Evolutionary conservation across 2,113 vertebrate species (phyloP), one percentile per base, ranked within the genome.

Genomic region (Procavia capensis): DNA sequence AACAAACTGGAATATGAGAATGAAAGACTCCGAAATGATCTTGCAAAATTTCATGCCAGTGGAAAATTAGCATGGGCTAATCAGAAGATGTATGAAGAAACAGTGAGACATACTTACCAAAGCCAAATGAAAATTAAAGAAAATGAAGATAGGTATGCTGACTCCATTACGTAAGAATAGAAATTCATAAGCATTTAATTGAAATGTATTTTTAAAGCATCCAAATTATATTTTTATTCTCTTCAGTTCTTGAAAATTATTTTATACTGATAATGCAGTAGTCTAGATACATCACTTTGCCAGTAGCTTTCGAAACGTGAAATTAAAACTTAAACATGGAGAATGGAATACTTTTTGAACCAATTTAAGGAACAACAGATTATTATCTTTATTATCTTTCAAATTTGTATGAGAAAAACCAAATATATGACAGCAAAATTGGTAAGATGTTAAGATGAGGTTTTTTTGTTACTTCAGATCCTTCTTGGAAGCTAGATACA

Each of bases 111-210:
- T 2, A 31, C 83, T 90, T 96, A 82, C 85, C 97, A 96, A 91
- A 75, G 43, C 54, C 75, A 93, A 68, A 80, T 91, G 86, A 94
- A 96, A 96, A 88, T 54, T 80, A 96, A 96, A 91, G 95, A 93
- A 96, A 95, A 94, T 82, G 98, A 98, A 96, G 95, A 98, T 9
- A 98, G 98, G 98, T 98, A 98, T 45, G 95, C 92, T 80, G 36
- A 29, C 83, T 95, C 82, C 74, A 39, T 91, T 87, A 8, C 59
- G 74, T 54, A 39, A 24, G 20, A 79, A n/a, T 5, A 11, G 36
- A 29, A 86, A 81, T 83, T 95, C 88, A 0, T 57, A 82, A 82
- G 45, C 14, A 76, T 79, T 27, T 84, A 61, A 82, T 41, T 79
- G 57, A 70, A 64, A 78, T 84, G 34, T 81, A 78, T 81, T 94